phyloP scores from a whole-genome alignment of 1,140 invertebrate species.

The Scylla paramamosain region DNA sequence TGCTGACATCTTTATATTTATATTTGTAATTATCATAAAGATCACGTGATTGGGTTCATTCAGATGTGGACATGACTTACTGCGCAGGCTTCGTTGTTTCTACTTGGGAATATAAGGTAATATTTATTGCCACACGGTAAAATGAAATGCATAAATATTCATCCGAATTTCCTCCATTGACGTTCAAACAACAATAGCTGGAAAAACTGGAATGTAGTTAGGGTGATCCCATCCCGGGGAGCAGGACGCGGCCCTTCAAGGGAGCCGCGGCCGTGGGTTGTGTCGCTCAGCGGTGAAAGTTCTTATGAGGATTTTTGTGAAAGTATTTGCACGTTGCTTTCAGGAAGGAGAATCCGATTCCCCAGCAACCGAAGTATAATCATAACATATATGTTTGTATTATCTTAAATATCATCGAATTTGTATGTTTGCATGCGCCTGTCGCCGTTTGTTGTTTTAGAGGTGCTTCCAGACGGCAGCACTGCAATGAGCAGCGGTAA shows the following conservation, averaged over 20 bases:
- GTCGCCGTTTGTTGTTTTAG: neutral
- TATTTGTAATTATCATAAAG: conserved; percentile 37
- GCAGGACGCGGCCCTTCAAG: no score
- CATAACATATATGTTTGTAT: no score
- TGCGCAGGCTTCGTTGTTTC: neutral
- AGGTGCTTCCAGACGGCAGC: neutral
- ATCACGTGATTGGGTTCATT: conserved; percentile 12
- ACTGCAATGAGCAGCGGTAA: neutral
- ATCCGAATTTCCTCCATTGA: neutral
- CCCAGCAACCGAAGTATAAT: no score
- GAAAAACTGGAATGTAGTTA: neutral
- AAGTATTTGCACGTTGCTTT: no score
- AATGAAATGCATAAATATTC: neutral
- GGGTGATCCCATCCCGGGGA: neutral
- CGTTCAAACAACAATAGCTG: neutral
- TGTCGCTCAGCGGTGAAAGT: no score
- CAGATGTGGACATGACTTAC: neutral
- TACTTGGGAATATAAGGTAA: neutral
- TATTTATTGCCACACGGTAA: neutral
- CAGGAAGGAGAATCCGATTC: no score
- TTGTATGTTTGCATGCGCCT: no score
- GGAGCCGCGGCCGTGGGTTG: no score
- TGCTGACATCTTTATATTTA: conserved; percentile 53
- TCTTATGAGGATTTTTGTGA: no score
- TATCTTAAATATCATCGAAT: no score